Conservation (phyloP, 2,888 invertebrate species). For the Himalopsyche kuldschensis region DNA sequence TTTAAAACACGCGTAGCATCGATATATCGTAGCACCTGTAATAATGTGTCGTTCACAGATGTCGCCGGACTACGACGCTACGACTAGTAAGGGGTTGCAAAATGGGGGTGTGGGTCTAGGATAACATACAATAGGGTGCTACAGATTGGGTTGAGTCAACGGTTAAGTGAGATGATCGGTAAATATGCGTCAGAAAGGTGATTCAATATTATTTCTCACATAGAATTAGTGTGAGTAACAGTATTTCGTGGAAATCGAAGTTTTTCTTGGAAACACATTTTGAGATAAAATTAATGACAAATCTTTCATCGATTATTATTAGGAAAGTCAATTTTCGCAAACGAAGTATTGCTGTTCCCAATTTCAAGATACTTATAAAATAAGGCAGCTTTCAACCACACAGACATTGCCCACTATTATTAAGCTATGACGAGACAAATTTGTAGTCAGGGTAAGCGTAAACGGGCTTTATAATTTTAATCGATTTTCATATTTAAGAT, state of each 20-base stretch:
- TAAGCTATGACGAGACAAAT: too few relatives aligned
- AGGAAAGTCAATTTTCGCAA: too few relatives aligned
- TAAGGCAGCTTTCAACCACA: too few relatives aligned
- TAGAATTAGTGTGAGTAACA: not conserved
- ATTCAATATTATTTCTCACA: not conserved
- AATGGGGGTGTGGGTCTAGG: not conserved
- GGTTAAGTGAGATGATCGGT: not conserved
- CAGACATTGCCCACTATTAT: too few relatives aligned
- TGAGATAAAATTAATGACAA: not conserved
- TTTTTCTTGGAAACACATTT: not conserved
- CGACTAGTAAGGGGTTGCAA: not conserved
- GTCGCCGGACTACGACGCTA: slow-evolving; percentile 42
- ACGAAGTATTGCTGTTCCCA: too few relatives aligned
- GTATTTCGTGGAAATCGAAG: not conserved
- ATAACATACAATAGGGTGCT: not conserved
- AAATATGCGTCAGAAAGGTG: not conserved
- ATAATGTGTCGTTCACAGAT: slow-evolving; percentile 48
- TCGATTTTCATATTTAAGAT: too few relatives aligned
- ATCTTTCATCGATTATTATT: too few relatives aligned
- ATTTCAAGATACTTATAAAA: too few relatives aligned
- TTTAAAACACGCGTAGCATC: slow-evolving; percentile 37
- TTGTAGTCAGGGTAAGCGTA: too few relatives aligned
- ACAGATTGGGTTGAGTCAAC: not conserved
- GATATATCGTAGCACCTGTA: slow-evolving; percentile 41
- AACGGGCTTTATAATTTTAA: too few relatives aligned